phyloP scores from a whole-genome alignment of 2,797 vertebrate genomes.

The Paramormyrops hopkinsi region DNA sequence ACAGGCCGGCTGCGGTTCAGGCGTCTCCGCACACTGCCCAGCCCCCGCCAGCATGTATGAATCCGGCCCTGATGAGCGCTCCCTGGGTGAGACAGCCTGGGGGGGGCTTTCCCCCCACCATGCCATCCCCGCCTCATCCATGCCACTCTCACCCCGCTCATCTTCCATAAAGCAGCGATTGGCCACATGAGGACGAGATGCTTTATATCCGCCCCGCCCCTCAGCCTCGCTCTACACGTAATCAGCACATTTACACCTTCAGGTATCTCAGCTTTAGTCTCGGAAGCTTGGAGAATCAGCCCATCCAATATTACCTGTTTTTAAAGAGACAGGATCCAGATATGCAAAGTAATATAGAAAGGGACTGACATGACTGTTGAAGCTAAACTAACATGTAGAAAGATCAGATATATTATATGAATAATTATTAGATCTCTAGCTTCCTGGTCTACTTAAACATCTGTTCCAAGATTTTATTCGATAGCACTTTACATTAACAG shows the following conservation, averaged over 20 bases:
- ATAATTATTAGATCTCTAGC: background rate
- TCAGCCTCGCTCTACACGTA: background rate
- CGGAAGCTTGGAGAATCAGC: background rate
- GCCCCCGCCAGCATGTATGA: conserved; percentile 57
- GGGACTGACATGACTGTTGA: background rate
- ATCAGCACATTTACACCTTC: background rate
- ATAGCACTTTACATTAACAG: background rate
- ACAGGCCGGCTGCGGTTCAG: conserved; percentile 65
- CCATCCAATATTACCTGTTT: background rate
- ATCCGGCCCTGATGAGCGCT: conserved; percentile 64
- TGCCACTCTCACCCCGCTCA: conserved; percentile 10
- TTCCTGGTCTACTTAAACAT: background rate
- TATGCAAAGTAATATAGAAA: background rate
- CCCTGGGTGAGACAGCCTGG: conserved; percentile 63
- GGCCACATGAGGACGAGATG: background rate
- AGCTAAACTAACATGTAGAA: background rate
- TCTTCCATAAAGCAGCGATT: background rate
- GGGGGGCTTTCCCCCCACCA: background rate
- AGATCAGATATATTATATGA: background rate
- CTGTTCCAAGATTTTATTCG: background rate
- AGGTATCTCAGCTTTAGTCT: background rate
- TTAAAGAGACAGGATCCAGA: background rate
- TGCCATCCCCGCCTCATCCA: conserved; percentile 15
- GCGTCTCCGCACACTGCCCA: conserved; percentile 55
- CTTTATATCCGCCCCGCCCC: background rate